Conservation (phyloP, 1,140 invertebrate genomes). For the Bilobella aurantiaca region DNA sequence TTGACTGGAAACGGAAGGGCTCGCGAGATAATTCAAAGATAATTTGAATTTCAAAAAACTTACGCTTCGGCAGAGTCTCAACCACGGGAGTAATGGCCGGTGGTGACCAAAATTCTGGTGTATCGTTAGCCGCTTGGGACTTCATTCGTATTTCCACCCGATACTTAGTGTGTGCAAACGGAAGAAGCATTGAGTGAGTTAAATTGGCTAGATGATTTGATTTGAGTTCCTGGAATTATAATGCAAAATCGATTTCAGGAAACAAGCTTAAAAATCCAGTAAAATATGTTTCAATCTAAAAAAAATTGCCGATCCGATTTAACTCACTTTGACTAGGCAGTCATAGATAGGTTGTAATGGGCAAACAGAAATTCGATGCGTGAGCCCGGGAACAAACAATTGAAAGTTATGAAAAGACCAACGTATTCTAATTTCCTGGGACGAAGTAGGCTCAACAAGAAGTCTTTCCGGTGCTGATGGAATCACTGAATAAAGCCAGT, state of each 20-base stretch:
- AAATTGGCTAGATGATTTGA: neutral
- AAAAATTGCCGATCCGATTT: too few relatives aligned
- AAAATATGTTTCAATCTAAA: too few relatives aligned
- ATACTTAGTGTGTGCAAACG: constrained; percentile 25
- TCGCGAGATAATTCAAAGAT: neutral
- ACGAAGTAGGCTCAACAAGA: constrained; percentile 4
- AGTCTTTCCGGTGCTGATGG: neutral
- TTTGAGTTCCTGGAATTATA: constrained; percentile 1
- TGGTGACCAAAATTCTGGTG: constrained; percentile 26
- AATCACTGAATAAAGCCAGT: constrained; percentile 4
- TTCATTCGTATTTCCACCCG: constrained; percentile 24
- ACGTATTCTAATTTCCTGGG: constrained; percentile 16
- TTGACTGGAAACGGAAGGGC: neutral
- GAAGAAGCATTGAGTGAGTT: constrained; percentile 13
- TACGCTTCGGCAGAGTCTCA: constrained; percentile 19
- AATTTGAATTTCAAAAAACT: neutral
- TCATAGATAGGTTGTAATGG: neutral
- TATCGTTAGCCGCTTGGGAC: constrained; percentile 24
- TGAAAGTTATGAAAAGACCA: constrained; percentile 26
- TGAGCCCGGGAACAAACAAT: constrained; percentile 25
- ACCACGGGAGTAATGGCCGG: constrained; percentile 11
- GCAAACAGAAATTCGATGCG: constrained; percentile 26
- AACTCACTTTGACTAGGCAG: neutral
- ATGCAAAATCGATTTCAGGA: neutral
- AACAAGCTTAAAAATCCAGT: too few relatives aligned